A percentile compares a stretch with the other conserved stretches of the same genome.
These are phyloP conservation scores for Turnix velox DNA, from an alignment of 2,113 vertebrate genomes.

Conservation along the genomic window DNA sequence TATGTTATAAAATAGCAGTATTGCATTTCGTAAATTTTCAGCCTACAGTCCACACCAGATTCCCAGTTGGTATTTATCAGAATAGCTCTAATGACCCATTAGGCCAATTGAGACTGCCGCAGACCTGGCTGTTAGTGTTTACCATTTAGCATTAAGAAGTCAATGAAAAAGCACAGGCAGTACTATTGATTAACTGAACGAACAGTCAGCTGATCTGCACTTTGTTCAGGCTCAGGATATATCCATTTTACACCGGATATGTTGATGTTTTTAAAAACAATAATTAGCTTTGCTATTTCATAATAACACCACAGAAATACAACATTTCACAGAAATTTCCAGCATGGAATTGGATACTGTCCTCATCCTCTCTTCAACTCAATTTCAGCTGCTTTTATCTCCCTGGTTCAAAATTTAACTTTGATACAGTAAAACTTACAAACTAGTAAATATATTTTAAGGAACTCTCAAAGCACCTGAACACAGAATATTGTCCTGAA, in stretches of 20 bases:
- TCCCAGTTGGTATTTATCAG: not conserved
- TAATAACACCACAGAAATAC: not conserved
- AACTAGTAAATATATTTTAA: not conserved
- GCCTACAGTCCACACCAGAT: not conserved
- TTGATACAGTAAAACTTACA: not conserved
- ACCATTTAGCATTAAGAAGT: slow-evolving; percentile 4
- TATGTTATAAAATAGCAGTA: not conserved
- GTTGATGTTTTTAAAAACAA: not conserved
- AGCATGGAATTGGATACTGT: not conserved
- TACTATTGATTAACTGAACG: slow-evolving; percentile 18
- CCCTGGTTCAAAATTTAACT: not conserved
- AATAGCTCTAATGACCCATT: slow-evolving; percentile 29
- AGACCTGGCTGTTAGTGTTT: slow-evolving; percentile 7
- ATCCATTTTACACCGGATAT: not conserved
- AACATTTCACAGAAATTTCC: not conserved
- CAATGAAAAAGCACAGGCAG: slow-evolving; percentile 27
- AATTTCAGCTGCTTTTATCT: not conserved
- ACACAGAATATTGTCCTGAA: not conserved
- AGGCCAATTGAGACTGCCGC: slow-evolving; percentile 1
- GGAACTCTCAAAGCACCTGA: not conserved
- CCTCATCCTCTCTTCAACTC: not conserved
- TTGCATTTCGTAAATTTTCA: not conserved
- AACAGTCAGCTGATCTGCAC: not conserved
- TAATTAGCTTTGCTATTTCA: not conserved
- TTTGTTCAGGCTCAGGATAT: not conserved